Evolutionary conservation across 2,113 vertebrate genomes (phyloP), one percentile per base, ranked within the genome.

Genomic region (Sarotherodon lohbergeri): DNA sequence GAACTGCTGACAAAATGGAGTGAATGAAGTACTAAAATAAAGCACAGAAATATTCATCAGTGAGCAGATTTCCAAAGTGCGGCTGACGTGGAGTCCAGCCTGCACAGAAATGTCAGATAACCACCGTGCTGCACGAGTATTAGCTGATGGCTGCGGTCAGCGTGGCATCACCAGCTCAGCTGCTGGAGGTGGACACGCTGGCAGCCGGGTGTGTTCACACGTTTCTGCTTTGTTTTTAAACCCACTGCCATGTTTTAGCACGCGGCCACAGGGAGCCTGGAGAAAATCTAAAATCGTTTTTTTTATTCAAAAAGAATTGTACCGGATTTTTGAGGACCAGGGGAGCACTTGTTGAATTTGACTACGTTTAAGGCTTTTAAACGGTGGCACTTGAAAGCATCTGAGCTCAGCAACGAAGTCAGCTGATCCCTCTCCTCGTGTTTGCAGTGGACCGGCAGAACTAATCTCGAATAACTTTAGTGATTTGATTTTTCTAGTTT

Each of bases 191-290:
- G 52, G 80, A 89, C 4, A 55, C 17, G 29, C 46, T 57, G 76
- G 83, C 83, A 91, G 91, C 92, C 87, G 86, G 76, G 84, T 41
- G 81, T 82, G 43, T 89, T 91, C 61, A 83, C 91, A 90, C 48
- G 2, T 78, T 50, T 17, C 29, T 66, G 54, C 76, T 86, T 83
- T 79, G 36, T 89, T 85, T 86, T 82, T 46, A 87, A 92, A 90
- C 80, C 41, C 82, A 89, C 88, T 22, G 57, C 59, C 24, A 76
- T 83, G 86, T 85, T 91, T 80, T 43, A 52, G 68, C 32, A 68
- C 78, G 54, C 6, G 4, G 59, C 89, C 1, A 4, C 78, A 32
- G 84, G 61, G n/a, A 54, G 76, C 63, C 4, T 46, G 80, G 27
- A 85, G 54, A 55, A 22, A 80, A 78, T 16, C 61, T 81, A 57